Evolutionary conservation across 2,797 vertebrate species (phyloP), one percentile per base, ranked within the genome.

Genomic region (Protonibea diacanthus): DNA sequence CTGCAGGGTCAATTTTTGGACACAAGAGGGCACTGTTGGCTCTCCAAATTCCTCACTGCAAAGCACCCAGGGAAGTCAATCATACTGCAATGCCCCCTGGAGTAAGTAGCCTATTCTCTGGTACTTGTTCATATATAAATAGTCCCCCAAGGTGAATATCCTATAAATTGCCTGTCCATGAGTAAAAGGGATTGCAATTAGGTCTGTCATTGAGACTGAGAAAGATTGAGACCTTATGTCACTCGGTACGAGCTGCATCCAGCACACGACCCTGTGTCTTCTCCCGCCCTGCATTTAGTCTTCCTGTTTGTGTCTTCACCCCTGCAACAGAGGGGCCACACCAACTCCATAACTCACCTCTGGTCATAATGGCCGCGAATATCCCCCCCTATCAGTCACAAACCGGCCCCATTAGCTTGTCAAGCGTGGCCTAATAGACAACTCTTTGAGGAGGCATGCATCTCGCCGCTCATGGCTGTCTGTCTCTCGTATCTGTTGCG

Each of bases 21-120:
- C 92, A 93, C 87, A 61, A 82, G 91, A 84, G 86, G 92, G 91
- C 91, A 93, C 82, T 89, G 75, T 82, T 87, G 86, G 17, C 63
- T 69, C 81, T 93, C 68, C 18, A 11, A 58, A 83, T 47, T 23
- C 0, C 64, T 42, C 14, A 1, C 33, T 42, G 42, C 51, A 58
- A 56, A 60, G 51, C 58, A 42, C 38, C 21, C 51, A n/a, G 21
- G 20, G 49, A 27, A 86, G 80, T 88, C 84, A 85, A 82, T 89
- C 86, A 71, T 73, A 63, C 84, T 78, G 87, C 87, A 86, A 80
- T 86, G 82, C 74, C 82, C 86, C 69, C 42, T 82, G 68, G 78
- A 89, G 77, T 85, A 81, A 87, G 82, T 58, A 64, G 73, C 70
- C 78, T 56, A 81, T 81, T 90, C 82, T 81, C 86, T 74, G 75